Evolutionary conservation across 2,888 invertebrate genomes (phyloP).

Genomic region (Hipparchia sbordonii): DNA sequence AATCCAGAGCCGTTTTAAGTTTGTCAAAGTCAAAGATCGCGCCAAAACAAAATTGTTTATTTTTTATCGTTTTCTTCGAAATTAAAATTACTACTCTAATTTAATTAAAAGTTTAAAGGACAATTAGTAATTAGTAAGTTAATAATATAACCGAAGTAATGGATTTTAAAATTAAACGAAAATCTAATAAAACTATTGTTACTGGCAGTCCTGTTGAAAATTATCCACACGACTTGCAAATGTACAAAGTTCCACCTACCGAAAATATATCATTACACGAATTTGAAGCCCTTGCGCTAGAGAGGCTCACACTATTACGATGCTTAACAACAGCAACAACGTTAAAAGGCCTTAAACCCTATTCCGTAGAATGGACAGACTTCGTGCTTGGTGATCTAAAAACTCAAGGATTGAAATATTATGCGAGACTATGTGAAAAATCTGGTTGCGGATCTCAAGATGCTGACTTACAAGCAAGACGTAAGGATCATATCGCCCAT

Average conservation of each 20-base stretch:
- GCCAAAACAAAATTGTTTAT: not conserved
- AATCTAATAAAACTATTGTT: conserved; percentile 60
- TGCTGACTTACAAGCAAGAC: conserved; percentile 85
- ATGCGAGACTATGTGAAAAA: conserved; percentile 83
- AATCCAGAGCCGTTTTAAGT: too few species aligned
- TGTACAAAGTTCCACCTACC: conserved; percentile 90
- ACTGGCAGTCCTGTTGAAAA: conserved; percentile 76
- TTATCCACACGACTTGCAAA: conserved; percentile 89
- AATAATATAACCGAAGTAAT: conserved; percentile 44
- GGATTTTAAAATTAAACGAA: conserved; percentile 76
- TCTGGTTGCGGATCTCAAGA: conserved; percentile 81
- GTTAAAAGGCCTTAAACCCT: conserved; percentile 83
- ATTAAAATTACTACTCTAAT: not conserved
- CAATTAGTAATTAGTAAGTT: conserved; percentile 18
- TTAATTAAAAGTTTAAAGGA: not conserved
- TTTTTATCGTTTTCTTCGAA: not conserved
- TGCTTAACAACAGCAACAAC: conserved; percentile 88
- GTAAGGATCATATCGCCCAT: conserved; percentile 95
- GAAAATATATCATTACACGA: conserved; percentile 90
- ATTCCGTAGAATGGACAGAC: conserved; percentile 86
- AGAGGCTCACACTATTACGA: conserved; percentile 90
- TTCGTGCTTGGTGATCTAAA: conserved; percentile 85
- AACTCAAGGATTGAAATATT: conserved; percentile 86
- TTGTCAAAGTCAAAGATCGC: conserved; percentile 1
- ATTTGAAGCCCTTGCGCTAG: conserved; percentile 94